Percentiles rank a stretch among this genome's conserved stretches.
Evolutionary conservation across 1,140 invertebrate genomes (phyloP).

Genomic region (Trichonephila clavipes): DNA sequence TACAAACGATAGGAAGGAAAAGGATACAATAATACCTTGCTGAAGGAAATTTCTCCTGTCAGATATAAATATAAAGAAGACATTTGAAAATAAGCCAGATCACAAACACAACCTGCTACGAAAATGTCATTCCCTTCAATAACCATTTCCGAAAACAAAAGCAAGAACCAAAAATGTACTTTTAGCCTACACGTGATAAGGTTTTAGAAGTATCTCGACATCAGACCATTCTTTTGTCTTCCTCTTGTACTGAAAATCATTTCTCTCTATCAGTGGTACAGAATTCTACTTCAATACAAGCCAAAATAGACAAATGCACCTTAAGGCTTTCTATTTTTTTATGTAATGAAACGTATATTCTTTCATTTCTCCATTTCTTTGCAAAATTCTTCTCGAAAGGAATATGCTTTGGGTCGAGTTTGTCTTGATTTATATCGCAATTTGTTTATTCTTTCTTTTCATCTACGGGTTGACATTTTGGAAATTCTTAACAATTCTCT

Average conservation of each 20-base stretch:
- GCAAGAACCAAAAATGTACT: background rate
- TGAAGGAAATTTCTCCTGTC: no score
- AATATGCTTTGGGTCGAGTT: background rate
- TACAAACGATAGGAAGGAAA: no score
- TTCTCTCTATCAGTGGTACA: background rate
- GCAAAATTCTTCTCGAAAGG: background rate
- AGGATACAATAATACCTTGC: no score
- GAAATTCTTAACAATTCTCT: background rate
- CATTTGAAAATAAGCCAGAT: background rate
- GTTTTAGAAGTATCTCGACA: slow-evolving; percentile 1
- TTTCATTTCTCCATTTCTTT: slow-evolving; percentile 2
- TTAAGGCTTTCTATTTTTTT: background rate
- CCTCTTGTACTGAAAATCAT: background rate
- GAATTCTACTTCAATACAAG: background rate
- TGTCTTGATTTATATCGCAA: background rate
- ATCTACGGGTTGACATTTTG: background rate
- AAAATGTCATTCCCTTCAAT: background rate
- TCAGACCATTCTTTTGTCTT: background rate
- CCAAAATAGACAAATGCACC: slow-evolving; percentile 30
- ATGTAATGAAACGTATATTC: background rate
- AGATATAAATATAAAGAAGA: no score
- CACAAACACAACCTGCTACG: background rate
- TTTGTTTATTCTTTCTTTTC: background rate
- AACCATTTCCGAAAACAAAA: slow-evolving; percentile 12
- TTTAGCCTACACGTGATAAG: slow-evolving; percentile 25